A percentile compares a stretch with the other conserved stretches of the same genome.
Conservation (phyloP, 1,140 invertebrate species). For the Aethina tumida region DNA sequence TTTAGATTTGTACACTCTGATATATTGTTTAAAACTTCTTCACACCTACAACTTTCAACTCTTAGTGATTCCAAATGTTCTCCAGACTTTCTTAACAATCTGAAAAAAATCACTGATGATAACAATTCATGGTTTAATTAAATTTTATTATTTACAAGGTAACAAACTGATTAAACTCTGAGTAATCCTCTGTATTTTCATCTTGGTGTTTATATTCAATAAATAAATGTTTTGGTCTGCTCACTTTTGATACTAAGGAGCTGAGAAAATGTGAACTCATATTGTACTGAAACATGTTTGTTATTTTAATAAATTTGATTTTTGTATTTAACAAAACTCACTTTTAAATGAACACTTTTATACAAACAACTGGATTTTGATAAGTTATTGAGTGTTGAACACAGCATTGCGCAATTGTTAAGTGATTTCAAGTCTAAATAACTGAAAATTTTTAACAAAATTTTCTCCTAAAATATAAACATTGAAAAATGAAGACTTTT, state of each 20-base stretch:
- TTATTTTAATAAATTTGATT: not conserved
- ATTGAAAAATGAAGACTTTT: not conserved
- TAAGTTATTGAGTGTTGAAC: conserved; percentile 20
- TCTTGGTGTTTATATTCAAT: conserved; percentile 22
- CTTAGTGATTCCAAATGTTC: conserved; percentile 15
- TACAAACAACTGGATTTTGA: conserved; percentile 21
- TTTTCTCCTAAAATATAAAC: conserved; percentile 16
- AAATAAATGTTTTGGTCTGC: conserved; percentile 14
- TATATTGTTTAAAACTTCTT: conserved; percentile 16
- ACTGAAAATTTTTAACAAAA: conserved; percentile 21
- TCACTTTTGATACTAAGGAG: conserved; percentile 19
- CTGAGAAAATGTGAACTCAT: conserved; percentile 19
- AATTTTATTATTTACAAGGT: conserved; percentile 16
- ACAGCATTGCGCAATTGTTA: conserved; percentile 19
- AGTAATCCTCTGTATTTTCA: conserved; percentile 18
- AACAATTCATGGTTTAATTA: not conserved
- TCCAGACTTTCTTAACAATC: conserved; percentile 21
- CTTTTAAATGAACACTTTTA: conserved; percentile 19
- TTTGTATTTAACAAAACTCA: conserved; percentile 5
- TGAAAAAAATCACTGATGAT: conserved; percentile 9
- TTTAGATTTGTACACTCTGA: conserved; percentile 18
- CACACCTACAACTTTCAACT: conserved; percentile 22
- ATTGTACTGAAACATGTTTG: conserved; percentile 19
- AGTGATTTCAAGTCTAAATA: conserved; percentile 23
- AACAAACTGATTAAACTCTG: conserved; percentile 18